These are phyloP conservation scores for Pungitius pungitius DNA, from an alignment of 2,113 vertebrate species.

Conservation along the genomic window DNA sequence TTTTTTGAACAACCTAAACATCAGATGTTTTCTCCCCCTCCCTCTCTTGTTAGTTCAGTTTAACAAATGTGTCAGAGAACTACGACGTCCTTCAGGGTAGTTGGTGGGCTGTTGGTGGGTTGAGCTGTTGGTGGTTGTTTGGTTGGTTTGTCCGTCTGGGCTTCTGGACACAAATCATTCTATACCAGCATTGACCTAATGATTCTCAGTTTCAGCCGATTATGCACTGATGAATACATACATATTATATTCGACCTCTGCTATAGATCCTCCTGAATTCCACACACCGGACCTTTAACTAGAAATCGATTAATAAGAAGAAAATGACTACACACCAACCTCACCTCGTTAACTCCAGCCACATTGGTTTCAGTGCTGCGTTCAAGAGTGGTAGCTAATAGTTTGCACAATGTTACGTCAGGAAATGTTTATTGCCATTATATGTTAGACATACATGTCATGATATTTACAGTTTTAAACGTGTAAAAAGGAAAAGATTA, in stretches of 20 bases:
- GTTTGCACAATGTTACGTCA: constrained; percentile 76
- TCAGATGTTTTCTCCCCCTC: no score
- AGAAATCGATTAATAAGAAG: constrained; percentile 17
- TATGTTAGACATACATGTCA: no score
- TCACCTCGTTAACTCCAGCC: constrained; percentile 52
- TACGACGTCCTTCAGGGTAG: not conserved
- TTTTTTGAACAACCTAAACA: no score
- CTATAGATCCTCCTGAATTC: not conserved
- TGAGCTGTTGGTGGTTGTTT: not conserved
- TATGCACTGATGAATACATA: not conserved
- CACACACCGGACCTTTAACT: not conserved
- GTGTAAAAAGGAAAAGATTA: constrained; percentile 27
- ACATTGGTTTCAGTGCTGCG: constrained; percentile 49
- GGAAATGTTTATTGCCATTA: no score
- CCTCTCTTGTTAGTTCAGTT: not conserved
- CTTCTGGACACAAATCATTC: not conserved
- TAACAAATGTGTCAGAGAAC: not conserved
- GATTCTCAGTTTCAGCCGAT: not conserved
- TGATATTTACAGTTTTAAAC: constrained; percentile 55
- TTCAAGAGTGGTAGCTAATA: constrained; percentile 46
- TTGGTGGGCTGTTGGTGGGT: no score
- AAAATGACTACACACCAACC: constrained; percentile 32
- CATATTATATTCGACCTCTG: not conserved
- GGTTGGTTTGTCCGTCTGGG: not conserved
- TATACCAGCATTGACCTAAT: not conserved